Evolutionary conservation across 2,113 vertebrate genomes (phyloP), one percentile per base, ranked within the genome.

Genomic region (Sardina pilchardus): DNA sequence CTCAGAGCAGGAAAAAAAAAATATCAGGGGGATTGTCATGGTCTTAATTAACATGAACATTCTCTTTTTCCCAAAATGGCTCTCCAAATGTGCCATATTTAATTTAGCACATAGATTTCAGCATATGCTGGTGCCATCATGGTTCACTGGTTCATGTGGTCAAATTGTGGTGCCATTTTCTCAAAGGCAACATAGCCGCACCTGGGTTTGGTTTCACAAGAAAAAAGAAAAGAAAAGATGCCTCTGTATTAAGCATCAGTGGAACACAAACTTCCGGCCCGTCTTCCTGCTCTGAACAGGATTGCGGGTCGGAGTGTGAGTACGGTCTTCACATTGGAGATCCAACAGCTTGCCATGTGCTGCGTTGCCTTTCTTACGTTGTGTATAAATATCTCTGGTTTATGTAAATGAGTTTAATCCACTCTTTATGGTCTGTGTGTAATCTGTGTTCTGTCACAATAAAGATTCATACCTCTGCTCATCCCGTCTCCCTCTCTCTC

Each of bases 271-370:
- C 34, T 78, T 78, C 5, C 8, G 10, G 12, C 71, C 71, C 36
- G 8, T 4, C 7, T 36, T 34, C 71, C 30, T 30, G 30, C 30
- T 17, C 16, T 36, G 16, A 78, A 67, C 67, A 87, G 86, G 71
- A 87, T 88, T 84, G 48, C 90, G 88, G 78, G 85, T 87, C 67
- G 53, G 82, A 86, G 81, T 78, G 16, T 19, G 81, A 85, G 87
- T 84, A 75, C 59, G 89, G 87, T 94, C 93, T 94, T 94, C 94
- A 95, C 92, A 94, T 93, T 95, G 94, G 94, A 94, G 94, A 92
- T 89, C 88, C 90, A 82, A 81, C 80, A 59, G 85, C 83, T 84
- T 71, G 67, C 36, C 78, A 85, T 81, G 87, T 85, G 82, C 90
- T 88, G 83, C 84, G 84, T 84, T 86, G 84, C 81, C 84, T 92